phyloP scores from a whole-genome alignment of 2,797 vertebrate species.

The Notoglanidium macrostoma region DNA sequence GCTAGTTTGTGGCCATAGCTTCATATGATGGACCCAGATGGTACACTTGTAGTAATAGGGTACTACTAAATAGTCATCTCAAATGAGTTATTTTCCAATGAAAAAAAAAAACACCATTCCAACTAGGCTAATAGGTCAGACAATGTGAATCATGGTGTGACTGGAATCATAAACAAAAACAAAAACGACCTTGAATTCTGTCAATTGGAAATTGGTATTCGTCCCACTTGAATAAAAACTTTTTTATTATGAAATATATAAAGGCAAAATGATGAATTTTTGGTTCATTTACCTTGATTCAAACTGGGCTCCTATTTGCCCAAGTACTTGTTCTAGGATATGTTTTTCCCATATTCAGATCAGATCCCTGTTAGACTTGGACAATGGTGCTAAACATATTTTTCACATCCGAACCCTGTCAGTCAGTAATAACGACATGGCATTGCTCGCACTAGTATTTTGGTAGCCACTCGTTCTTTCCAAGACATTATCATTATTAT shows the following conservation, averaged over 20 bases:
- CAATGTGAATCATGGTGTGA: not conserved
- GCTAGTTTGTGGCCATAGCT: not conserved
- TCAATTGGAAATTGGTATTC: not conserved
- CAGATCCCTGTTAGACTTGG: slow-evolving; percentile 69
- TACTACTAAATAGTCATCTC: not conserved
- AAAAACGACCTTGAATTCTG: not conserved
- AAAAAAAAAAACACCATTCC: not conserved
- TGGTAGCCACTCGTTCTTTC: slow-evolving; percentile 3
- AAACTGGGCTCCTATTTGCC: not conserved
- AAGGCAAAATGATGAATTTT: not conserved
- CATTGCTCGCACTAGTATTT: slow-evolving; percentile 52
- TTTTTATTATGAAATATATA: not conserved
- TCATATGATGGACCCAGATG: not conserved
- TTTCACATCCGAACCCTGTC: slow-evolving; percentile 60
- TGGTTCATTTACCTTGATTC: not conserved
- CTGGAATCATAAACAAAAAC: not conserved
- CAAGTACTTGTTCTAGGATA: slow-evolving; percentile 51
- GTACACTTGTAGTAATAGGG: not conserved
- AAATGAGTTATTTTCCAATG: not conserved
- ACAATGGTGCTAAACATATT: slow-evolving; percentile 58
- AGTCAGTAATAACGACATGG: slow-evolving; percentile 51
- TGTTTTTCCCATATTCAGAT: slow-evolving; percentile 63
- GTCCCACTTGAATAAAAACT: not conserved
- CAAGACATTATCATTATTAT: not conserved
- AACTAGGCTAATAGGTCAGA: not conserved